Percentiles rank a stretch among this genome's conserved stretches.
Evolutionary conservation across 64 coral and sea anemone genomes (phyloP).

Genomic region (Platygyra sinensis): DNA sequence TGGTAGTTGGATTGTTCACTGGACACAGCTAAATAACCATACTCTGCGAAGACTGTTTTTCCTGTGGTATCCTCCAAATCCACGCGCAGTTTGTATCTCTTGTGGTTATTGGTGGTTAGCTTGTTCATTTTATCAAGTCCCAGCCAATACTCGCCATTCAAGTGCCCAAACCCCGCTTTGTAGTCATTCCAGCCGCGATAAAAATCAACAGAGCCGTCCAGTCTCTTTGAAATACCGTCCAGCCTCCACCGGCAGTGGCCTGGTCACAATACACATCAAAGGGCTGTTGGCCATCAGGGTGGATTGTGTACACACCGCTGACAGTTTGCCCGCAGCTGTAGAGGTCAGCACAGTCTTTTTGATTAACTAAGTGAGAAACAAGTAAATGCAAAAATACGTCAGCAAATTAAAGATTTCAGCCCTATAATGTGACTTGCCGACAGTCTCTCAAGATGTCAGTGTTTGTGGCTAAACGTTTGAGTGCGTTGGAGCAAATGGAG

Average conservation of each 20-base stretch:
- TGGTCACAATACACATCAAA: slow-evolving; percentile 49
- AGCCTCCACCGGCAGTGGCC: slow-evolving; percentile 39
- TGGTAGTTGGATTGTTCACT: slow-evolving; percentile 8
- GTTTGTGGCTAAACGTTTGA: no score
- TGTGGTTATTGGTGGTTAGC: slow-evolving; percentile 13
- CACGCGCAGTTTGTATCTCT: slow-evolving; percentile 44
- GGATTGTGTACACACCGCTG: slow-evolving; percentile 44
- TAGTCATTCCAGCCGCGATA: slow-evolving; percentile 46
- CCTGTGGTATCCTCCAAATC: slow-evolving; percentile 36
- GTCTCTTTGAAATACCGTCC: slow-evolving; percentile 48
- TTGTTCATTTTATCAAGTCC: slow-evolving; percentile 43
- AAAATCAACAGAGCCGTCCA: slow-evolving; percentile 56
- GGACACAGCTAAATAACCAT: slow-evolving; percentile 39
- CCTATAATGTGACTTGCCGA: neutral
- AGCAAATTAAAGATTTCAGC: neutral
- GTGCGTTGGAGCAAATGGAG: no score
- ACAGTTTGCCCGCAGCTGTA: slow-evolving; percentile 11
- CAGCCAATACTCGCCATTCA: slow-evolving; percentile 26
- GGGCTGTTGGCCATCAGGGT: slow-evolving; percentile 1
- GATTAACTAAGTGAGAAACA: neutral
- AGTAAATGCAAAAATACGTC: neutral
- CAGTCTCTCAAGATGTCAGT: no score
- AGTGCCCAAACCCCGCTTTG: slow-evolving; percentile 37
- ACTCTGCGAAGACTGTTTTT: slow-evolving; percentile 4
- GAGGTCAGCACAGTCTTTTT: slow-evolving; percentile 19